These are phyloP conservation scores for Chironomus striatipennis DNA, from an alignment of 1,140 invertebrate species.

Conservation along the genomic window DNA sequence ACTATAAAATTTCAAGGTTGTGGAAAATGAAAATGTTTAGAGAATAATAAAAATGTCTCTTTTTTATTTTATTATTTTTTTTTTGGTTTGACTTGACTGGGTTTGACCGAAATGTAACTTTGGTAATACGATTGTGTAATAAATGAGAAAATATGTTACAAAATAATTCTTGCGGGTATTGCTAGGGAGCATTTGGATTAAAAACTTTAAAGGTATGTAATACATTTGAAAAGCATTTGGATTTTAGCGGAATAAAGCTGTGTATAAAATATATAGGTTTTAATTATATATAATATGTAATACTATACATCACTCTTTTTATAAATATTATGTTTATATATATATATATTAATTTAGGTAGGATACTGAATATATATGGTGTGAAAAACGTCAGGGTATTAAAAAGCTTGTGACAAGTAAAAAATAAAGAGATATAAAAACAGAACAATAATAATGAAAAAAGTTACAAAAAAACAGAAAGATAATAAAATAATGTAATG, in stretches of 20 bases:
- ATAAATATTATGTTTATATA: constrained; percentile 9
- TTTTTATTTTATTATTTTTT: not conserved
- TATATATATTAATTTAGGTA: not conserved
- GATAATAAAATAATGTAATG: not conserved
- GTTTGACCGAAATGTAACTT: not conserved
- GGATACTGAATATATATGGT: not conserved
- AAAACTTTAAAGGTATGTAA: constrained; percentile 3
- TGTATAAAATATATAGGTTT: not conserved
- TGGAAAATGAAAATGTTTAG: too few relatives aligned
- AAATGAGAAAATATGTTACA: not conserved
- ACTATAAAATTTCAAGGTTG: too few relatives aligned
- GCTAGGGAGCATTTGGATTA: constrained; percentile 3
- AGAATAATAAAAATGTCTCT: not conserved
- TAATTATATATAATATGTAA: not conserved
- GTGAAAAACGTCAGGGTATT: constrained; percentile 11
- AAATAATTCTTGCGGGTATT: constrained; percentile 13
- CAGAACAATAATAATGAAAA: not conserved
- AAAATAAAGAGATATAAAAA: not conserved
- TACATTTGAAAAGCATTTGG: constrained; percentile 12
- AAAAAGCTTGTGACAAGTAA: not conserved
- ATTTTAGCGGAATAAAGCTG: not conserved
- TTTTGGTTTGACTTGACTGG: too few relatives aligned
- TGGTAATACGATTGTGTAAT: too few relatives aligned
- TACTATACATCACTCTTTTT: not conserved
- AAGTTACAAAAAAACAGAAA: not conserved